Percentiles rank a stretch among this genome's conserved stretches.
phyloP scores from a whole-genome alignment of 2,888 invertebrate genomes.

The Nesidiocoris tenuis region DNA sequence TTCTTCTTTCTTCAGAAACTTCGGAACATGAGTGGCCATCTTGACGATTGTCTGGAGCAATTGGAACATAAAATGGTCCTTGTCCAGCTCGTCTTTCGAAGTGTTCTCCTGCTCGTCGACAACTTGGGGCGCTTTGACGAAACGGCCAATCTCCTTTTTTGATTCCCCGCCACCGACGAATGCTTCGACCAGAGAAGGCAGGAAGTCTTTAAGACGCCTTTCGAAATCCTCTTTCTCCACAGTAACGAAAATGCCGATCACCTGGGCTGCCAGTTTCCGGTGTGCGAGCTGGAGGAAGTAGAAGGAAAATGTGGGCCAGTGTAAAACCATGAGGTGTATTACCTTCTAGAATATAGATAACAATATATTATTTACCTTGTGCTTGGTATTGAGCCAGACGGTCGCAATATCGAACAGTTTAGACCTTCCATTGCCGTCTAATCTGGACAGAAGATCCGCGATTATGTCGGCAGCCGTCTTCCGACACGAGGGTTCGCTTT shows the following conservation, averaged over 20 bases:
- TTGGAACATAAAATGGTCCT: conserved; percentile 75
- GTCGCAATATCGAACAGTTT: conserved; percentile 70
- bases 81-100: conserved; percentile 60
- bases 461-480: conserved; percentile 72
- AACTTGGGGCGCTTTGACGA: conserved; percentile 52
- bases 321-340: too few species aligned
- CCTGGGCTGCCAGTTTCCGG: conserved; percentile 73
- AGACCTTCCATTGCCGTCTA: conserved; percentile 61
- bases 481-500: conserved; percentile 73
- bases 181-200: conserved; percentile 63
- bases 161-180: conserved; percentile 57
- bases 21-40: conserved; percentile 65
- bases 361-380: too few species aligned
- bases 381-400: conserved; percentile 65
- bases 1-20: conserved; percentile 60
- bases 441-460: conserved; percentile 62
- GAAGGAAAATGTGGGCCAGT: conserved; percentile 30
- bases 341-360: neutral
- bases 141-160: conserved; percentile 51
- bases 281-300: conserved; percentile 60
- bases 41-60: conserved; percentile 69
- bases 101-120: conserved; percentile 51
- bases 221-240: conserved; percentile 73
- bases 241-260: conserved; percentile 76
- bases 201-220: conserved; percentile 61